Evolutionary conservation across 1,140 invertebrate genomes (phyloP).

Genomic region (Listronotus bonariensis): DNA sequence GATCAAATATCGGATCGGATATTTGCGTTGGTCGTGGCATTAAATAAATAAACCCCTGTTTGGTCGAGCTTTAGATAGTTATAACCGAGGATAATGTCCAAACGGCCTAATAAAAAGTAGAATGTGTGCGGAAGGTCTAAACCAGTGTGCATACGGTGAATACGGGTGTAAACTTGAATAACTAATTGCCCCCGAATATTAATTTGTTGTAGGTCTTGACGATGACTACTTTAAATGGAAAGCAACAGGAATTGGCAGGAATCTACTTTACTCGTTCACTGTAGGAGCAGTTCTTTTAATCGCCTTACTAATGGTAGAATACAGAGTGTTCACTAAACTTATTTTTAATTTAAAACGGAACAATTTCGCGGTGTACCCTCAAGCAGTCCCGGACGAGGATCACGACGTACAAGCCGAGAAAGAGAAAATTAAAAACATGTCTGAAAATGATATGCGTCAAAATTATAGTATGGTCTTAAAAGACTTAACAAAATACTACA

Average conservation of each 20-base stretch:
- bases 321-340: conserved; percentile 58
- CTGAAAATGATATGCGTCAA: conserved; percentile 39
- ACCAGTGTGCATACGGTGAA: background rate
- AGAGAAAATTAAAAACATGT: conserved; percentile 45
- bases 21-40: too few relatives aligned
- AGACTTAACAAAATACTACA: conserved; percentile 72
- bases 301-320: conserved; percentile 58
- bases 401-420: conserved; percentile 58
- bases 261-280: conserved; percentile 54
- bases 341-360: conserved; percentile 33
- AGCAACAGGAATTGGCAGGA: conserved; percentile 58
- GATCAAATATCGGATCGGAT: too few relatives aligned
- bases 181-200: background rate
- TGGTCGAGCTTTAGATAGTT: too few relatives aligned
- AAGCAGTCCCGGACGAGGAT: conserved; percentile 49
- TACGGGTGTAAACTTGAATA: background rate
- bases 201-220: conserved; percentile 54
- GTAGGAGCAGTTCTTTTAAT: conserved; percentile 54
- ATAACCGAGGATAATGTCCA: too few relatives aligned
- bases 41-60: too few relatives aligned
- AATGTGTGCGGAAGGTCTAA: too few relatives aligned
- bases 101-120: too few relatives aligned
- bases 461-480: conserved; percentile 57
- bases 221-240: conserved; percentile 59
- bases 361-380: conserved; percentile 30